These are phyloP conservation scores for Corvus moneduloides DNA, from an alignment of 2,113 vertebrate species.

Conservation along the genomic window DNA sequence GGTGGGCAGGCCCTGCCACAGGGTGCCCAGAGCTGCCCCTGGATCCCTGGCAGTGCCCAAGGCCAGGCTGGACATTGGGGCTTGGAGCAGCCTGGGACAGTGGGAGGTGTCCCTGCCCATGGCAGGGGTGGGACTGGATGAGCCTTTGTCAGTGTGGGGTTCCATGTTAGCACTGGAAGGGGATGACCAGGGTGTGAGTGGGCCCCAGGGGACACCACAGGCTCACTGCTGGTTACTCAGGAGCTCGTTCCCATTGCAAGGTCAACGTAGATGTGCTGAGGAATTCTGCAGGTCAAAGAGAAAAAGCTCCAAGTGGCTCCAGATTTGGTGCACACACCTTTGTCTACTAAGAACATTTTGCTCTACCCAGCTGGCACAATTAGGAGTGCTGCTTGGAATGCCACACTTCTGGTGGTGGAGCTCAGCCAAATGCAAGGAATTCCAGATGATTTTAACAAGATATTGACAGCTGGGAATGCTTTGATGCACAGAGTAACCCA, in stretches of 20 bases:
- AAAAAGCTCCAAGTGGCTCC: not conserved
- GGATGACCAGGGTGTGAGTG: not conserved
- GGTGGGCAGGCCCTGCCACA: not conserved
- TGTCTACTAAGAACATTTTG: not conserved
- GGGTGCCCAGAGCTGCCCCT: not conserved
- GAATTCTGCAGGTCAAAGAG: not conserved
- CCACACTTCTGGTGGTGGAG: not conserved
- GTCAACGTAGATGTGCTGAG: rapidly evolving
- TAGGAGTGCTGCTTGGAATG: not conserved
- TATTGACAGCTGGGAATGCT: not conserved
- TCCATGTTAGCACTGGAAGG: not conserved
- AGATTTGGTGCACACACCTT: not conserved
- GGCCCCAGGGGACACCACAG: not conserved
- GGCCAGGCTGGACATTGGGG: not conserved
- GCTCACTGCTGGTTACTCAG: not conserved
- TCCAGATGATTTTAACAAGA: not conserved
- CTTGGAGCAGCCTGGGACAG: not conserved
- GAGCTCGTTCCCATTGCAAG: not conserved
- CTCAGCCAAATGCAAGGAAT: not conserved
- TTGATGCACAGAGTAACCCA: not conserved
- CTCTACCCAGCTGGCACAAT: rapidly evolving
- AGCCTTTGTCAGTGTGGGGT: rapidly evolving
- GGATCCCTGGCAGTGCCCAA: not conserved
- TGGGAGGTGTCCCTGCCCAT: not conserved
- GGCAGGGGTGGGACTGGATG: not conserved